Base-by-base conservation (phyloP, 2,113 vertebrate genomes). In the Casuarius casuarius region DNA sequence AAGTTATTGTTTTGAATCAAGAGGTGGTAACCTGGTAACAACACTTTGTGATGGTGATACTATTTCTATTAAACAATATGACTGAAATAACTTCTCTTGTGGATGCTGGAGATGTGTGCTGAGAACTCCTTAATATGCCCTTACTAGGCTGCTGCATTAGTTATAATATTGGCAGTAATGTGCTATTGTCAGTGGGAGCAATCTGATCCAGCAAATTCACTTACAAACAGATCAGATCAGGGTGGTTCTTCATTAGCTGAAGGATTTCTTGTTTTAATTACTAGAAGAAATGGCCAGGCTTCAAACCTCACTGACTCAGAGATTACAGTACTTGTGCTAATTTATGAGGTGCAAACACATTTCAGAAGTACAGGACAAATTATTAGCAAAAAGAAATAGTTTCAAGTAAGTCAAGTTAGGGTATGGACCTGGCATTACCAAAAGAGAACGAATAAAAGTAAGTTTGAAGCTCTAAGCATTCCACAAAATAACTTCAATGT, bases 111-210 rank as follows among this genome's bases (percentile, higher is more conserved):
- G 29, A 35, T 54, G 62, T 26, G 42, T 16, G 44, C 46, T 44
- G 58, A 25, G 49, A 82, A 67, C 23, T 21, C 61, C 21, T 86
- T 82, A 19, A 54, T 9, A 49, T 8, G 31, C 67, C 65, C 14
- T 65, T 56, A 38, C 12, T 90, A 89, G 74, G 61, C 28, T 91
- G 44, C 40, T 48, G 61, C 35, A 4, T 73, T 42, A 25, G 87
- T 38, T 66, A 23, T 10, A 0, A 0, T 14, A 58, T n/a, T 22
- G 48, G 17, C 29, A 29, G 35, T 51, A 54, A 54, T 8, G 9
- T 28, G 17, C 42, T n/a, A 3, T 7, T 65, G 49, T 21, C 48
- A 38, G 44, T 8, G 46, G 25, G 6, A 65, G 68, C 44, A 52
- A 59, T 77, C 15, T 73, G n/a, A 85, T 40, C 20, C 90, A 93